Conservation (phyloP, 2,797 vertebrate genomes). For the Sebastes baramenuke region DNA sequence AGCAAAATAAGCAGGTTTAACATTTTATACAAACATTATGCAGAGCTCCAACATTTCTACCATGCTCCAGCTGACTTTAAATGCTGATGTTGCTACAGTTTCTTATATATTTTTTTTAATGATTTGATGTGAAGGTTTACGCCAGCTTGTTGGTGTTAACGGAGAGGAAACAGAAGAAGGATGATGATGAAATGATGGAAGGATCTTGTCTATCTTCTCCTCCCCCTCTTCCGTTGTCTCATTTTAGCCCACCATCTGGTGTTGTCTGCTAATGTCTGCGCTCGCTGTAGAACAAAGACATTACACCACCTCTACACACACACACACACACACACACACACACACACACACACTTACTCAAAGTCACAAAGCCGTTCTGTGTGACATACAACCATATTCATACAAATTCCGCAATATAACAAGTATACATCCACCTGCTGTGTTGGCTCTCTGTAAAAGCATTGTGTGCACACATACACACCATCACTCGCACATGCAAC, state of each 20-base stretch:
- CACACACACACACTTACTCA: neutral
- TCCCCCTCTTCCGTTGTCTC: constrained; percentile 70
- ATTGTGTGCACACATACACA: neutral
- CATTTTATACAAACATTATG: neutral
- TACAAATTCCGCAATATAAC: constrained; percentile 34
- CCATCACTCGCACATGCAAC: constrained; percentile 10
- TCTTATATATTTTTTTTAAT: neutral
- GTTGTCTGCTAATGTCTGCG: constrained; percentile 68
- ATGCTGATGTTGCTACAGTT: neutral
- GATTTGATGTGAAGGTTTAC: constrained; percentile 15
- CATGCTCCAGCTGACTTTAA: neutral
- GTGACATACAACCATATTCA: constrained; percentile 32
- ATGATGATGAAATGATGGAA: constrained; percentile 79
- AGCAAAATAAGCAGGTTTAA: neutral
- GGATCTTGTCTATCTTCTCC: constrained; percentile 69
- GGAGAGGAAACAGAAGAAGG: constrained; percentile 61
- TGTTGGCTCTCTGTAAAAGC: constrained; percentile 27
- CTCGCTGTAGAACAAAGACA: constrained; percentile 72
- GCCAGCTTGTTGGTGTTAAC: constrained; percentile 52
- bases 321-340: neutral
- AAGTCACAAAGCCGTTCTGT: constrained; percentile 28
- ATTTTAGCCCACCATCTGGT: constrained; percentile 78
- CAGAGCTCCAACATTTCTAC: neutral
- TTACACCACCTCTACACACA: constrained; percentile 54
- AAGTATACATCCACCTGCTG: constrained; percentile 54